phyloP scores from a whole-genome alignment of 2,113 vertebrate genomes.

The Platysternon megacephalum region DNA sequence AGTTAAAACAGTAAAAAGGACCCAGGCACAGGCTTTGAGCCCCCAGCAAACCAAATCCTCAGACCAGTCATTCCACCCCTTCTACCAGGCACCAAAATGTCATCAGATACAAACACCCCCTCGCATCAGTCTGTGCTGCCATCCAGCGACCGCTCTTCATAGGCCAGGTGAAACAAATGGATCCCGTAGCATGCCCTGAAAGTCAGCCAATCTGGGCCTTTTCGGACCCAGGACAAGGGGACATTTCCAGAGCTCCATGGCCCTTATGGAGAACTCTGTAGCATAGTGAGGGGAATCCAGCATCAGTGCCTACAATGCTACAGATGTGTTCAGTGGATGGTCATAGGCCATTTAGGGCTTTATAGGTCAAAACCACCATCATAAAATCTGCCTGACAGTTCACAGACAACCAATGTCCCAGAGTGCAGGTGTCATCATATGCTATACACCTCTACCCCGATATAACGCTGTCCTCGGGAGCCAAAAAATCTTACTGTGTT shows the following conservation, averaged over 20 bases:
- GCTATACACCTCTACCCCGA: neutral
- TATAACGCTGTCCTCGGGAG: too few species aligned
- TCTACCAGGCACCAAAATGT: conserved; percentile 1
- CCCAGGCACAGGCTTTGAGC: neutral
- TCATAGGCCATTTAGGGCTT: neutral
- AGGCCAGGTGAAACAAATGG: neutral
- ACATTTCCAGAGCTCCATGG: neutral
- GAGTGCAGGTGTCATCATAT: neutral
- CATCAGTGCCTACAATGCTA: neutral
- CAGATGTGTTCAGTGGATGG: neutral
- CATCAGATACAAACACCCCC: neutral
- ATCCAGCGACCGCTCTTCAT: neutral
- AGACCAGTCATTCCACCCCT: neutral
- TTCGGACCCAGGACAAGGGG: neutral
- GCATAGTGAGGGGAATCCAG: neutral
- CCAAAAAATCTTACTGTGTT: too few species aligned
- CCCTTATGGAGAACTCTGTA: neutral
- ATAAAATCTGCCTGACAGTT: neutral
- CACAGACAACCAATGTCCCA: neutral
- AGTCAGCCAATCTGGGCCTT: neutral
- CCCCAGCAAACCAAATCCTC: conserved; percentile 6
- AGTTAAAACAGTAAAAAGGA: neutral
- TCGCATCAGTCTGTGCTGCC: neutral
- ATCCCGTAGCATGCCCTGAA: neutral
- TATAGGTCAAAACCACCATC: neutral